A percentile compares a stretch with the other conserved stretches of the same genome.
These are phyloP conservation scores for Malurus leucopterus DNA, from an alignment of 2,797 vertebrate genomes.

Conservation along the genomic window DNA sequence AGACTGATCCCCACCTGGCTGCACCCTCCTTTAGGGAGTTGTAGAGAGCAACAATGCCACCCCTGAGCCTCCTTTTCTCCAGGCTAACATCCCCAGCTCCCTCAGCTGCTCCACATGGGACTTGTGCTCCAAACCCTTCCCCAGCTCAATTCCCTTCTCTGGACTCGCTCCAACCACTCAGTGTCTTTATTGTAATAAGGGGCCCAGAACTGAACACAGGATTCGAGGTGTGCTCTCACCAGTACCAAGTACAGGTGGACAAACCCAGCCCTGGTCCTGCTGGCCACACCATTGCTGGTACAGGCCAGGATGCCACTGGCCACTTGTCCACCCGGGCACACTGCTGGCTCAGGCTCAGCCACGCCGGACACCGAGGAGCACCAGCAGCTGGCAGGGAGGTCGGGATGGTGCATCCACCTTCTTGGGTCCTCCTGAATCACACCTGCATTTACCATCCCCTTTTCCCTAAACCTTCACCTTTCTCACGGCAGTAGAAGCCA, in stretches of 20 bases:
- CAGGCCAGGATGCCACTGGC: not conserved
- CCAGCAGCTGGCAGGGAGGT: fast-evolving
- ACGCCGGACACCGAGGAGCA: fast-evolving
- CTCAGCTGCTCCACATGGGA: not conserved
- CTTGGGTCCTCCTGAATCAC: not conserved
- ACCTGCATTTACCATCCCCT: fast-evolving
- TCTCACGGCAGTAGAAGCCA: fast-evolving
- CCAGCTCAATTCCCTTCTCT: fast-evolving
- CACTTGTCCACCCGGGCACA: not conserved
- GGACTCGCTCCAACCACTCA: fast-evolving
- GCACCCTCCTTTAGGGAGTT: not conserved
- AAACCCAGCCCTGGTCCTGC: fast-evolving
- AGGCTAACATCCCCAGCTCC: not conserved
- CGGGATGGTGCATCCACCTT: not conserved
- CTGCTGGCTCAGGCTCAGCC: not conserved
- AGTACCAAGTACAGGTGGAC: fast-evolving
- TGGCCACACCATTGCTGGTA: fast-evolving
- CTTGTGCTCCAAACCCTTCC: not conserved
- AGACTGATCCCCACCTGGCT: not conserved
- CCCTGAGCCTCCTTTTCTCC: not conserved
- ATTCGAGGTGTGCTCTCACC: fast-evolving
- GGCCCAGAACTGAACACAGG: not conserved
- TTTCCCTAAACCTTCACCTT: not conserved
- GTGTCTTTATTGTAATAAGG: fast-evolving
- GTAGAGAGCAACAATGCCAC: too few species aligned